Percentiles rank a stretch among this genome's conserved stretches.
Conservation (phyloP, 2,797 vertebrate genomes). For the Lagorchestes hirsutus region DNA sequence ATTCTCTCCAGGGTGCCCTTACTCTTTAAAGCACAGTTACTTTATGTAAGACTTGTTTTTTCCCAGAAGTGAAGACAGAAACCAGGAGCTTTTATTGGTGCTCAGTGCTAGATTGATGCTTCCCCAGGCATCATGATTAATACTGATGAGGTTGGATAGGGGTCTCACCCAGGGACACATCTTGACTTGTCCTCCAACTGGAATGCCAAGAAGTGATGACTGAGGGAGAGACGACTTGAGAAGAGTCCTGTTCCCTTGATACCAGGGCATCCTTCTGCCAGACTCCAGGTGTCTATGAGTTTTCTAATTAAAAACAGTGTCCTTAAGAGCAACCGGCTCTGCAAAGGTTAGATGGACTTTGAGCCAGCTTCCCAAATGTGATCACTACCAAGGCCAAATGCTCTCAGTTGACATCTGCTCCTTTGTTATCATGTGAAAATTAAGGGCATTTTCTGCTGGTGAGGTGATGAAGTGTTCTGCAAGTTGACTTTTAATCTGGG, state of each 20-base stretch:
- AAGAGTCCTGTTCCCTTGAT: neutral
- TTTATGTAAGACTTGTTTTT: neutral
- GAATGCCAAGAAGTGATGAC: neutral
- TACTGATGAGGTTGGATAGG: neutral
- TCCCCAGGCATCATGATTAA: neutral
- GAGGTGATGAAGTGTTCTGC: neutral
- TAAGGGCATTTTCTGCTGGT: neutral
- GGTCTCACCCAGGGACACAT: neutral
- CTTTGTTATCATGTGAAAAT: neutral
- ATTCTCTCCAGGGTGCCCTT: neutral
- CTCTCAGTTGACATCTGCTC: neutral
- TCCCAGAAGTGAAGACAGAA: neutral
- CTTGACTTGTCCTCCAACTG: neutral
- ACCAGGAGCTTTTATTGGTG: neutral
- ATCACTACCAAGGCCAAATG: neutral
- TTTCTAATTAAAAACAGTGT: neutral
- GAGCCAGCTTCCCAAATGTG: neutral
- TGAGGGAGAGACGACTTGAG: neutral
- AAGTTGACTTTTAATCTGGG: neutral
- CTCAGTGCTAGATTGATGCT: neutral
- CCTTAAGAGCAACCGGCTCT: neutral
- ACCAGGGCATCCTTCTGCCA: neutral
- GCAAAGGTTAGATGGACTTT: neutral
- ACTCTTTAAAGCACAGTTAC: neutral
- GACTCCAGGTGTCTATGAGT: neutral